Conservation (phyloP, 37 sponge, comb jelly and placozoan genomes). For the Theonella swinhoei region DNA sequence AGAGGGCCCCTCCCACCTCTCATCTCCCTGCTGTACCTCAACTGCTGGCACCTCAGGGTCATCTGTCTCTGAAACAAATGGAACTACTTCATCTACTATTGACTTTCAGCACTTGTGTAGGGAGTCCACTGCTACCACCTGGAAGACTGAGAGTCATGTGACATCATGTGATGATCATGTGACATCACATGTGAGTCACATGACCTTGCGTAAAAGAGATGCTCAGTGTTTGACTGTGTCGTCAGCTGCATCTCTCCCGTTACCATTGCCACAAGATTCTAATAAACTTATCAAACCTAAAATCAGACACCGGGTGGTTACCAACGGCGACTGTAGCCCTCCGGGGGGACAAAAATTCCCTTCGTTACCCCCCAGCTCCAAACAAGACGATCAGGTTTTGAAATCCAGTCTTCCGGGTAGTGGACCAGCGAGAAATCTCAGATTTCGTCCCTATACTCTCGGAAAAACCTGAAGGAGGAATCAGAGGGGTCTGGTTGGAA, state of each 20-base stretch:
- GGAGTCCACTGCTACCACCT: too few relatives aligned
- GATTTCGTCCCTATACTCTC: slow-evolving; percentile 34
- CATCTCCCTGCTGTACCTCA: background rate
- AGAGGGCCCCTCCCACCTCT: background rate
- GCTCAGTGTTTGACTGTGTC: background rate
- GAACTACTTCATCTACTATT: too few relatives aligned
- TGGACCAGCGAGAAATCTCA: background rate
- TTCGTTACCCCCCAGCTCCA: too few relatives aligned
- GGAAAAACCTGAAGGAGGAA: background rate
- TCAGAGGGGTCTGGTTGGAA: too few relatives aligned
- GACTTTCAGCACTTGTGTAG: too few relatives aligned
- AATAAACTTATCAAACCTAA: background rate
- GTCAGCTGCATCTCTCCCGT: background rate
- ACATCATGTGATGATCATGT: background rate
- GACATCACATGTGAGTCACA: background rate
- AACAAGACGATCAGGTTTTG: background rate
- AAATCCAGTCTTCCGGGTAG: background rate
- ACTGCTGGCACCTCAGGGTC: background rate
- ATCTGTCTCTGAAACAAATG: background rate
- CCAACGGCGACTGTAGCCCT: background rate
- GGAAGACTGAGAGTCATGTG: too few relatives aligned
- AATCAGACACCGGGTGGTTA: background rate
- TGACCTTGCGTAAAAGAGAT: background rate
- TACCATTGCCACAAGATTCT: background rate
- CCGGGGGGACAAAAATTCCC: too few relatives aligned